Evolutionary conservation across 2,113 vertebrate genomes (phyloP).

Genomic region (Hyperoodon ampullatus): DNA sequence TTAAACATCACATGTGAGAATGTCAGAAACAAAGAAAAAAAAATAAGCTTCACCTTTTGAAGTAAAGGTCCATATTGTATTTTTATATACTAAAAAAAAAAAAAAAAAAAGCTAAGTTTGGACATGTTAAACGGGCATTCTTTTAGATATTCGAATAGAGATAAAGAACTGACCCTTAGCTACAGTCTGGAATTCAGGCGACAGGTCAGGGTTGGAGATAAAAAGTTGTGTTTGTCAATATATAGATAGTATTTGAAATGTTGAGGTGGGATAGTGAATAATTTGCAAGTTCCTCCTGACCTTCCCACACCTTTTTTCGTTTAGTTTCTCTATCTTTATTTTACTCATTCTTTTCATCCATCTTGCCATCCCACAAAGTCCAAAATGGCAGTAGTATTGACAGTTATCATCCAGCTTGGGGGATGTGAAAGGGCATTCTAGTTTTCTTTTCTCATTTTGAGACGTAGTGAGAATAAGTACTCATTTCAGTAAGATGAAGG

Average conservation of each 20-base stretch:
- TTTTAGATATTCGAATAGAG: not conserved
- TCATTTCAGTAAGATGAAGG: not conserved
- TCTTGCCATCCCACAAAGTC: not conserved
- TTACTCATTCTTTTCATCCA: not conserved
- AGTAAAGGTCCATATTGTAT: constrained; percentile 11
- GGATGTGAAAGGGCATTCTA: not conserved
- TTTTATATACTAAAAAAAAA: not conserved
- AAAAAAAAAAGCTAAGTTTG: too few relatives aligned
- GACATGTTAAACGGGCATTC: not conserved
- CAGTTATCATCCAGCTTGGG: not conserved
- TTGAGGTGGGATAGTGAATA: not conserved
- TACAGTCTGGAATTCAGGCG: not conserved
- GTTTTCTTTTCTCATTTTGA: not conserved
- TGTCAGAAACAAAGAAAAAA: not conserved
- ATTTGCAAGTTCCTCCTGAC: not conserved
- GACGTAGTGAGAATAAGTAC: not conserved
- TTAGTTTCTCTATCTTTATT: not conserved
- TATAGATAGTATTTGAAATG: not conserved
- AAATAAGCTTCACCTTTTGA: not conserved
- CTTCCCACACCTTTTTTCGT: not conserved
- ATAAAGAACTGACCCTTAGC: not conserved
- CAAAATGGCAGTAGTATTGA: not conserved
- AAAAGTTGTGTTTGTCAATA: not conserved
- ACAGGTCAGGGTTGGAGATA: not conserved
- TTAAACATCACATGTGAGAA: not conserved